A percentile compares a stretch with the other conserved stretches of the same genome.
Conservation (phyloP, 92 coral and sea anemone genomes). For the Metridium senile region DNA sequence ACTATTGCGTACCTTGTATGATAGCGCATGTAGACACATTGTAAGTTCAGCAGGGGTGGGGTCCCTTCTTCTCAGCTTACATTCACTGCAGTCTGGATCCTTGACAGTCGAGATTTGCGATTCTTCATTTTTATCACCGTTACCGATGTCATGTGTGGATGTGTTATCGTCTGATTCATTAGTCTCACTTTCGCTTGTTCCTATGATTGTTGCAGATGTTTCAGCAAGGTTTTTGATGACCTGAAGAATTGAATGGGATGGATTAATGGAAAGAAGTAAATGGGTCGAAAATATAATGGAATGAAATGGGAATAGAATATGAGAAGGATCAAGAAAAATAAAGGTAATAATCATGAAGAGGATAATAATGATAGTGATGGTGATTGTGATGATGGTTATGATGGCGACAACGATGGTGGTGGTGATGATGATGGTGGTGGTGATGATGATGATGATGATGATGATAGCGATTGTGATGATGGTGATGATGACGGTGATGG, state of each 20-base stretch:
- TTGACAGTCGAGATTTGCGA: background rate
- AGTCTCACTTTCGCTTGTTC: background rate
- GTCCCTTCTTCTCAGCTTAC: conserved; percentile 74
- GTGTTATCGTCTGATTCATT: background rate
- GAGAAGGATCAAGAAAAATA: no score
- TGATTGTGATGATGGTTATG: background rate
- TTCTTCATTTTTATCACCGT: background rate
- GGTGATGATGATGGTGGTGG: background rate
- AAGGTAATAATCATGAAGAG: background rate
- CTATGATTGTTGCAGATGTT: conserved; percentile 45
- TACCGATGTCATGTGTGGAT: background rate
- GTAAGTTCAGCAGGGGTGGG: conserved; percentile 82
- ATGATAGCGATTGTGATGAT: background rate
- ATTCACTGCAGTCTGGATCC: conserved; percentile 68
- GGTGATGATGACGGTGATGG: background rate
- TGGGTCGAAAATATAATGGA: background rate
- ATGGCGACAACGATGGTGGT: background rate
- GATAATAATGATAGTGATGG: background rate
- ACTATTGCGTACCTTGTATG: conserved; percentile 92
- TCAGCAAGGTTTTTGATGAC: conserved; percentile 59
- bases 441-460: background rate
- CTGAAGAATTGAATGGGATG: conserved; percentile 17
- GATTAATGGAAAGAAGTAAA: background rate
- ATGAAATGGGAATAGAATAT: no score
- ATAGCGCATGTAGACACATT: conserved; percentile 93